Evolutionary conservation across 2,888 invertebrate species (phyloP), one percentile per base, ranked within the genome.

Genomic region (Caenorhabditis plicata): DNA sequence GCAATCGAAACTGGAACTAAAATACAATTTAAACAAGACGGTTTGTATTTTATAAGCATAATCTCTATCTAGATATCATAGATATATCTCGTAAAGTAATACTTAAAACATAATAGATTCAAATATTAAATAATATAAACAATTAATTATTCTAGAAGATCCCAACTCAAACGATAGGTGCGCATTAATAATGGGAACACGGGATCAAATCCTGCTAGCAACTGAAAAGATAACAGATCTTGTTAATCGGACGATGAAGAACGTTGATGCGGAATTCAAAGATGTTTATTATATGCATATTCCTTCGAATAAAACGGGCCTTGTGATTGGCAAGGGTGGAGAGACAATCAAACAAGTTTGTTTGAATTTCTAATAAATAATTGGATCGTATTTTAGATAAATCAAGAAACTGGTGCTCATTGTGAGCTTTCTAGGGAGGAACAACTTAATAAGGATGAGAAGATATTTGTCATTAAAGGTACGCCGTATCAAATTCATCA

Each of bases 261-360:
- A 44, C 31, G 13, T 13, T 31, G 38, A 3, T 35, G 41, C 27
- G 15, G 38, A 39, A 26, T 15, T 35, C 7, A 29, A 44, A 20
- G 74, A 75, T 15, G 58, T 66, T 4, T 76, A 71, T 57, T 72
- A 68, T 53, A 71, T 76, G 73, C 77, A 79, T 42, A 92, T 98
- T 38, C 92, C 94, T 48, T 90, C 91, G 45, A 88, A 90, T 62
- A 95, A 96, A 83, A 95, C 95, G 82, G 98, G 96, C 32, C 90
- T 92, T 71, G 91, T 93, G 57, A 94, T 94, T 80, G 93, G 93
- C 56, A 89, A 91, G 86, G 91, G 95, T 65, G 98, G 96, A 13
- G 96, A 98, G 83, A 96, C 94, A 0, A 96, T 98, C 72, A 91
- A 93, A 82, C 89, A 70, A 60, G 70, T 69, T 15, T 3, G 39